A percentile compares a stretch with the other conserved stretches of the same genome.
phyloP scores from a whole-genome alignment of 1,140 invertebrate genomes.

The Leptinotarsa undecemlineata region DNA sequence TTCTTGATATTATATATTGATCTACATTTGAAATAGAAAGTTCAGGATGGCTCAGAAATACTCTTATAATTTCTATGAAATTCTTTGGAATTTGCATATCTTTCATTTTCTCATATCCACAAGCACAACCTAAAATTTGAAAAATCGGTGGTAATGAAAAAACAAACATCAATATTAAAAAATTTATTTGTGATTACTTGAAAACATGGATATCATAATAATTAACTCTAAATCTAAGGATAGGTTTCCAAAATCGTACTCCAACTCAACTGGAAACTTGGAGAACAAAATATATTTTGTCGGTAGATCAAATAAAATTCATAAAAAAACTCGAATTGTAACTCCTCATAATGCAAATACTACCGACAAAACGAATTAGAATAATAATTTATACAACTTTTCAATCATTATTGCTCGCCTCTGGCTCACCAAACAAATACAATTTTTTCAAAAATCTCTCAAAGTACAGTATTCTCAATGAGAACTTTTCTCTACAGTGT shows the following conservation, averaged over 20 bases:
- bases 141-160: background rate
- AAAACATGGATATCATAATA: constrained; percentile 14
- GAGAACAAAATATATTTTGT: constrained; percentile 1
- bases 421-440: constrained; percentile 11
- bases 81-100: too few species aligned
- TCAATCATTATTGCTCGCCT: constrained; percentile 12
- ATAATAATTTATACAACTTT: background rate
- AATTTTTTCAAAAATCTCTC: too few species aligned
- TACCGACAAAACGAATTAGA: constrained; percentile 3
- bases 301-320: constrained; percentile 8
- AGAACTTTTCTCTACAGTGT: background rate
- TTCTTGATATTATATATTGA: background rate
- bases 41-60: background rate
- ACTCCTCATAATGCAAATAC: background rate
- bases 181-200: constrained; percentile 24
- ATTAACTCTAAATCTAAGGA: constrained; percentile 19
- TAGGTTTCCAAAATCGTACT: constrained; percentile 5
- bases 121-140: background rate
- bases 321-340: background rate
- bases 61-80: too few species aligned
- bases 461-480: background rate
- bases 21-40: background rate
- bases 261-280: constrained; percentile 5
- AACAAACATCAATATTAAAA: constrained; percentile 15
- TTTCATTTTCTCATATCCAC: too few species aligned